phyloP scores from a whole-genome alignment of 2,888 invertebrate genomes.

The Hipparchia semele region DNA sequence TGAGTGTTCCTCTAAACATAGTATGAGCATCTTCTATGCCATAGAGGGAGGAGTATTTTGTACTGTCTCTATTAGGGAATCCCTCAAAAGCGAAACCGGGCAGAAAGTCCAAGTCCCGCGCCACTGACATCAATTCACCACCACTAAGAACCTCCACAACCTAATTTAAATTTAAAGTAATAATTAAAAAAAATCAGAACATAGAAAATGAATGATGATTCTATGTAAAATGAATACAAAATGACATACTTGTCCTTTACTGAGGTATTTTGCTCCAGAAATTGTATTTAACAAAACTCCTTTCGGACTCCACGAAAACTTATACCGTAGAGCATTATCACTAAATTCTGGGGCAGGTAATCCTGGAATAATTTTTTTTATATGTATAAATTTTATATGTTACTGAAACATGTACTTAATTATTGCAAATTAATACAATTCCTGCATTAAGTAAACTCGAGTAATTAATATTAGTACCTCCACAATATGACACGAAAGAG shows the following conservation, averaged over 20 bases:
- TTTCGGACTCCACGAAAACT: constrained; percentile 98
- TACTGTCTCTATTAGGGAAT: constrained; percentile 98
- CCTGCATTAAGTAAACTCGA: neutral
- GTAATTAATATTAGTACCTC: neutral
- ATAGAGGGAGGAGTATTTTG: constrained; percentile 93
- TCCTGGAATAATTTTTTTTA: constrained; percentile 71
- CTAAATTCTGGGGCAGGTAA: constrained; percentile 98
- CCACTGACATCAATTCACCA: constrained; percentile 93
- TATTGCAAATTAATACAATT: neutral
- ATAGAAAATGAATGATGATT: neutral
- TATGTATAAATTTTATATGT: neutral
- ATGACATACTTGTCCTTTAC: constrained; percentile 87
- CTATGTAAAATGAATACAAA: neutral
- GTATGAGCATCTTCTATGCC: constrained; percentile 94
- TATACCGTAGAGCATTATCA: constrained; percentile 94
- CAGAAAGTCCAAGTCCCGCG: constrained; percentile 92
- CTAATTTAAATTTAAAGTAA: constrained; percentile 57
- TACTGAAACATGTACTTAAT: neutral
- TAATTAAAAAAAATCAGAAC: neutral
- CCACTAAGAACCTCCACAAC: constrained; percentile 94
- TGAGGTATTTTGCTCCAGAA: constrained; percentile 93
- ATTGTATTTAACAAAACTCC: constrained; percentile 96
- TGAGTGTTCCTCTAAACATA: constrained; percentile 95
- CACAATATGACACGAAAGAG: constrained; percentile 96
- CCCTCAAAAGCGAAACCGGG: constrained; percentile 99